These are phyloP conservation scores for Tiliacea aurago DNA, from an alignment of 2,888 invertebrate genomes.

Conservation along the genomic window DNA sequence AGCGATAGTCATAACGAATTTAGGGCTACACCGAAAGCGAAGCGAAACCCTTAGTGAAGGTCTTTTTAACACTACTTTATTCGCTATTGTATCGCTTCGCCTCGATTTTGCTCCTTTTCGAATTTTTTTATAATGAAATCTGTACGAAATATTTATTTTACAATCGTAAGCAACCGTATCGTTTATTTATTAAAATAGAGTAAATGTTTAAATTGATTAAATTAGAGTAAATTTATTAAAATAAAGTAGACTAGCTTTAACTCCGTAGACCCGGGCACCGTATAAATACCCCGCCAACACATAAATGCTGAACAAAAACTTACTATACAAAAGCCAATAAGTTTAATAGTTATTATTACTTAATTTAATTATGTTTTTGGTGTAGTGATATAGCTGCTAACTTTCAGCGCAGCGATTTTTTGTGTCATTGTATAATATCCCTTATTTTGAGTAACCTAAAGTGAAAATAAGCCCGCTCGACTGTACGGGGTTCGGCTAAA, in stretches of 20 bases:
- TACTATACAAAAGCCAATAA: conserved; percentile 59
- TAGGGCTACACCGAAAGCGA: too few relatives aligned
- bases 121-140: background rate
- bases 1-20: too few relatives aligned
- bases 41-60: too few relatives aligned
- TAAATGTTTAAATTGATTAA: conserved; percentile 13
- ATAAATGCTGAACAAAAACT: conserved; percentile 57
- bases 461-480: background rate
- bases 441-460: background rate
- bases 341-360: conserved; percentile 25
- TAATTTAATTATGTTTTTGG: conserved; percentile 6
- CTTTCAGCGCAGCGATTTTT: background rate
- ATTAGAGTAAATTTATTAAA: conserved; percentile 34
- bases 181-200: conserved; percentile 21
- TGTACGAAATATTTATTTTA: background rate
- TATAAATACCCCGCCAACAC: conserved; percentile 55
- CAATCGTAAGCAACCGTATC: conserved; percentile 31
- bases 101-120: too few relatives aligned
- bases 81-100: too few relatives aligned
- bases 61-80: too few relatives aligned
- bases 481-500: background rate
- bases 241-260: conserved; percentile 67
- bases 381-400: conserved; percentile 18
- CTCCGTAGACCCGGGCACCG: conserved; percentile 45
- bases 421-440: background rate